A percentile compares a stretch with the other conserved stretches of the same genome.
Evolutionary conservation across 2,113 vertebrate genomes (phyloP).

Genomic region (Bufo gargarizans): DNA sequence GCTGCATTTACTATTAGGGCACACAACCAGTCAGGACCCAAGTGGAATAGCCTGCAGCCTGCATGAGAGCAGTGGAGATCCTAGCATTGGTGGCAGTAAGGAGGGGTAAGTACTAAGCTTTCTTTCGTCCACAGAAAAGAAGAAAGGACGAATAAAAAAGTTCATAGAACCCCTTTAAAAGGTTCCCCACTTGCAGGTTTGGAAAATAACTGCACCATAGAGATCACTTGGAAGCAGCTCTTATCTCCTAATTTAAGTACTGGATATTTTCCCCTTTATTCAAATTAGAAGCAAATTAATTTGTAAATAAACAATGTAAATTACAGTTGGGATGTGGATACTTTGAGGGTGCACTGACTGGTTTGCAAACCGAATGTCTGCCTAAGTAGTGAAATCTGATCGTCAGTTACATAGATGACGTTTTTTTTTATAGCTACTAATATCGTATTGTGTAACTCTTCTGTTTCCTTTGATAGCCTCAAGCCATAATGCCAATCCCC

Average conservation of each 20-base stretch:
- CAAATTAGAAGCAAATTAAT: conserved; percentile 7
- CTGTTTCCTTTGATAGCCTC: conserved; percentile 43
- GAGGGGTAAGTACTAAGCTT: no score
- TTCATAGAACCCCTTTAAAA: not conserved
- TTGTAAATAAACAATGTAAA: not conserved
- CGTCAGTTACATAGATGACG: not conserved
- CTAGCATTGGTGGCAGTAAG: no score
- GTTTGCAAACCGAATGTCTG: not conserved
- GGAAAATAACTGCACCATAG: not conserved
- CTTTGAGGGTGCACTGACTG: not conserved
- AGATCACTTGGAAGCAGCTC: not conserved
- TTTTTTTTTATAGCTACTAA: not conserved
- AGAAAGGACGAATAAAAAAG: no score
- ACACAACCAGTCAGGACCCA: no score
- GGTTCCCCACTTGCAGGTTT: not conserved
- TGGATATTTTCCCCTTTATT: not conserved
- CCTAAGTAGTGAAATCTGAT: not conserved
- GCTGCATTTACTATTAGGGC: no score
- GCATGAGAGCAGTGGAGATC: no score
- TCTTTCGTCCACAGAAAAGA: no score
- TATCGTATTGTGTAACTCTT: not conserved
- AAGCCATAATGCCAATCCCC: not conserved
- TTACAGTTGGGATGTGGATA: not conserved
- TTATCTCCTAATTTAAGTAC: not conserved
- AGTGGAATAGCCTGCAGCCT: no score